phyloP scores from a whole-genome alignment of 2,888 invertebrate genomes.

The Lasioglossum vierecki region DNA sequence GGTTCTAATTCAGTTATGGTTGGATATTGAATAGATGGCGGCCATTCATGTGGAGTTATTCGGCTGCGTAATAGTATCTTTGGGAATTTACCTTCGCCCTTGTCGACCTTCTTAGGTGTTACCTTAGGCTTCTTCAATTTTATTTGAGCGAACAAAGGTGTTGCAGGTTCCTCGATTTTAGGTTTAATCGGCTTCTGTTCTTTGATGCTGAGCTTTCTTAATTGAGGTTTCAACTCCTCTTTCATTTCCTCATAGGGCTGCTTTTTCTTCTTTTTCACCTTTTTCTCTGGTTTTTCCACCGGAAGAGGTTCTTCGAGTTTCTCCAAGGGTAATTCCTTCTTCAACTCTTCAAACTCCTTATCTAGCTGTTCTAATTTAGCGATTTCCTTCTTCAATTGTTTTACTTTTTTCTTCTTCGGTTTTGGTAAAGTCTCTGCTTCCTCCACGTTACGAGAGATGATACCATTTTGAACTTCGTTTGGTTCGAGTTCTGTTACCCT shows the following conservation, averaged over 20 bases:
- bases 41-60: slow-evolving; percentile 83
- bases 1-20: slow-evolving; percentile 81
- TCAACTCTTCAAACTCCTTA: slow-evolving; percentile 84
- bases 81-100: slow-evolving; percentile 80
- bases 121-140: slow-evolving; percentile 87
- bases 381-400: slow-evolving; percentile 64
- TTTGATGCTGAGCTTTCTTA: slow-evolving; percentile 86
- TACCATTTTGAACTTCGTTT: slow-evolving; percentile 36
- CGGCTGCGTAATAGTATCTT: slow-evolving; percentile 84
- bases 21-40: slow-evolving; percentile 82
- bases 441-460: slow-evolving; percentile 48
- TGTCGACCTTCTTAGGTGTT: slow-evolving; percentile 75
- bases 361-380: slow-evolving; percentile 85
- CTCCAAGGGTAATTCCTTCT: slow-evolving; percentile 80
- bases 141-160: slow-evolving; percentile 87
- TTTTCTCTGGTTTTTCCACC: slow-evolving; percentile 49
- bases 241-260: slow-evolving; percentile 67
- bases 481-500: slow-evolving; percentile 33
- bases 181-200: slow-evolving; percentile 86
- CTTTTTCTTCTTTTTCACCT: slow-evolving; percentile 48
- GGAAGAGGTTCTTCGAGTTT: slow-evolving; percentile 74
- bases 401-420: slow-evolving; percentile 62
- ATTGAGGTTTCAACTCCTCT: slow-evolving; percentile 73
- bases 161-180: slow-evolving; percentile 86
- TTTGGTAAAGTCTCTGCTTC: slow-evolving; percentile 53